These are phyloP conservation scores for Sebastes oblongus DNA, from an alignment of 2,797 vertebrate species.

Conservation along the genomic window DNA sequence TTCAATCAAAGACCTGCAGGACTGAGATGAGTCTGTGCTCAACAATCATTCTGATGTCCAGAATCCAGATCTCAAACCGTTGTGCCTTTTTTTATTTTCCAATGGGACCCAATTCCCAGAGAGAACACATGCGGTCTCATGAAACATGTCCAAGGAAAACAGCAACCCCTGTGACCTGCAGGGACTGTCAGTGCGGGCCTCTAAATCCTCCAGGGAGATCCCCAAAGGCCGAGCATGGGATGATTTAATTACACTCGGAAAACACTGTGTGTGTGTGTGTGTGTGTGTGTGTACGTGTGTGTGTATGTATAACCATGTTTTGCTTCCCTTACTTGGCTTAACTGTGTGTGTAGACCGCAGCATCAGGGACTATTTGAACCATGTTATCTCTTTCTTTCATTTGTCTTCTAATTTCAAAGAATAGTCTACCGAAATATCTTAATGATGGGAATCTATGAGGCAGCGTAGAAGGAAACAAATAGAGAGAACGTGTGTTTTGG, in stretches of 20 bases:
- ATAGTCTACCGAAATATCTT: neutral
- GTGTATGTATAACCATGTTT: conserved; percentile 35
- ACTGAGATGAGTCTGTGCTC: conserved; percentile 31
- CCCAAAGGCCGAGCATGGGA: conserved; percentile 38
- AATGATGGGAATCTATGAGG: neutral
- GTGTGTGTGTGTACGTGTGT: neutral
- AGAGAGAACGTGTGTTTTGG: neutral
- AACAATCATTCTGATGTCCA: conserved; percentile 30
- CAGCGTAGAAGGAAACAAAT: neutral
- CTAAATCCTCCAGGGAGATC: conserved; percentile 63
- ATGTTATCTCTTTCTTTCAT: conserved; percentile 8
- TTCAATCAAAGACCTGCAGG: conserved; percentile 30
- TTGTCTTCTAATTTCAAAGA: conserved; percentile 12
- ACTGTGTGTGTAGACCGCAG: neutral
- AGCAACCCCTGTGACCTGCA: conserved; percentile 73
- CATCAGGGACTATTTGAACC: conserved; percentile 24
- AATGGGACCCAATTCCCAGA: conserved; percentile 63
- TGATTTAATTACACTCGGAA: conserved; percentile 78
- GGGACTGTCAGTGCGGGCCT: conserved; percentile 67
- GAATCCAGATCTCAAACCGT: conserved; percentile 12
- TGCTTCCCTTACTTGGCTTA: conserved; percentile 30
- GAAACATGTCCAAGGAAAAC: conserved; percentile 81
- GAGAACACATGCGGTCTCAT: conserved; percentile 73
- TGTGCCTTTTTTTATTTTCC: conserved; percentile 1
- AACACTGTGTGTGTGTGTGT: conserved; percentile 47